Percentiles rank a stretch among this genome's conserved stretches.
These are phyloP conservation scores for Micromussa lordhowensis DNA, from an alignment of 92 coral and sea anemone species.

Conservation along the genomic window DNA sequence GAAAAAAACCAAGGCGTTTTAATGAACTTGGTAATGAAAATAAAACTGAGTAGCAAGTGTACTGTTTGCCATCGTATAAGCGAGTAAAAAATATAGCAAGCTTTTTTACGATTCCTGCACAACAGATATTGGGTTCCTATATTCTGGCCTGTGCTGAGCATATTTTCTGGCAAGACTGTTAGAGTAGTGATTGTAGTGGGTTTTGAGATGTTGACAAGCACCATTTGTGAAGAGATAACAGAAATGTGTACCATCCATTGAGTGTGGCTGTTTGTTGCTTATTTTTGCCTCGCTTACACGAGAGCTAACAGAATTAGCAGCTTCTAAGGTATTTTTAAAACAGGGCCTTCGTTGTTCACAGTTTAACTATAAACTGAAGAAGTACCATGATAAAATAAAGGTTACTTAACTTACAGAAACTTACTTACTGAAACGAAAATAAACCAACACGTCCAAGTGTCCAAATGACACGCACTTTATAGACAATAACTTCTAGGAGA, in stretches of 20 bases:
- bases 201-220: not conserved
- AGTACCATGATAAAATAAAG: too few species aligned
- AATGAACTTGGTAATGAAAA: conserved; percentile 37
- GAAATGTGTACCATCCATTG: not conserved
- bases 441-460: not conserved
- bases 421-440: too few species aligned
- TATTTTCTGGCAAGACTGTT: not conserved
- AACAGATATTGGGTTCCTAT: conserved; percentile 28
- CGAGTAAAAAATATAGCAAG: conserved; percentile 67
- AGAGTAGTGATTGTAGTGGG: not conserved
- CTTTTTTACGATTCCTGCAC: conserved; percentile 1
- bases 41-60: not conserved
- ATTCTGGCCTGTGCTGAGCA: conserved; percentile 76
- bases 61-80: conserved; percentile 74
- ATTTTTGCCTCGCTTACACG: conserved; percentile 86
- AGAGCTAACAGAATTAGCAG: conserved; percentile 43
- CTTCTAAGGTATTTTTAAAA: not conserved
- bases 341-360: not conserved
- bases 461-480: not conserved
- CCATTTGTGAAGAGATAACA: not conserved
- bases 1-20: conserved; percentile 72
- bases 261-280: conserved; percentile 53
- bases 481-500: too few species aligned
- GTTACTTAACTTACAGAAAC: too few species aligned
- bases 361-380: too few species aligned